Percentiles rank a stretch among this genome's conserved stretches.
Evolutionary conservation across 2,888 invertebrate genomes (phyloP).

Genomic region (Harmothoe impar): DNA sequence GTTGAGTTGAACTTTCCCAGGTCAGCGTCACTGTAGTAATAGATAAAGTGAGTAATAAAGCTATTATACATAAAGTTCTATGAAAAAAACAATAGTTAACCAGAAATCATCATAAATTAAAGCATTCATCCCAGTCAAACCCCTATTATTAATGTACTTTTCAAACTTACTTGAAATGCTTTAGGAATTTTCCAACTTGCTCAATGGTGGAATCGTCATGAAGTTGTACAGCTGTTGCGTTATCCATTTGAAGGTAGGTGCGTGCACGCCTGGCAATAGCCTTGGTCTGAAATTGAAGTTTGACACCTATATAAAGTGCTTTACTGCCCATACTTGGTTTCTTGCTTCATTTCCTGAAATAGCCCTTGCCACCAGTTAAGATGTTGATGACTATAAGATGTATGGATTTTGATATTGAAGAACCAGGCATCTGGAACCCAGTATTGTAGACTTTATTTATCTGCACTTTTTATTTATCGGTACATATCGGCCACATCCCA

Average conservation of each 20-base stretch:
- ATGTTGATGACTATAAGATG: not conserved
- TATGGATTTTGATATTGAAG: no score
- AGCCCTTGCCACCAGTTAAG: not conserved
- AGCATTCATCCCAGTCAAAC: not conserved
- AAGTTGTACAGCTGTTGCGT: not conserved
- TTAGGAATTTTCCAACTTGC: conserved; percentile 28
- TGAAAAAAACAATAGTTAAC: not conserved
- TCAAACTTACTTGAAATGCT: conserved; percentile 47
- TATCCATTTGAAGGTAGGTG: not conserved
- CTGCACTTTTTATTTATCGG: not conserved
- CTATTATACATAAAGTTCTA: not conserved
- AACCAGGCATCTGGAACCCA: not conserved
- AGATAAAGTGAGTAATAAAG: not conserved
- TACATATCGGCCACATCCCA: no score
- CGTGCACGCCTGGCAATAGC: conserved; percentile 28
- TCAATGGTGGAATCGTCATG: not conserved
- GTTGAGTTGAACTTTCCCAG: conserved; percentile 42
- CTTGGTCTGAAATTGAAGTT: not conserved
- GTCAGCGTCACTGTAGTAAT: conserved; percentile 32
- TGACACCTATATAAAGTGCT: not conserved
- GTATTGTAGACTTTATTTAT: not conserved
- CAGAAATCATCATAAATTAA: not conserved
- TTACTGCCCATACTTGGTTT: not conserved
- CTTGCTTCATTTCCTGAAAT: not conserved
- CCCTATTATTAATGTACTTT: not conserved